Evolutionary conservation across 2,888 invertebrate species (phyloP).

Genomic region (Brenthis daphne): DNA sequence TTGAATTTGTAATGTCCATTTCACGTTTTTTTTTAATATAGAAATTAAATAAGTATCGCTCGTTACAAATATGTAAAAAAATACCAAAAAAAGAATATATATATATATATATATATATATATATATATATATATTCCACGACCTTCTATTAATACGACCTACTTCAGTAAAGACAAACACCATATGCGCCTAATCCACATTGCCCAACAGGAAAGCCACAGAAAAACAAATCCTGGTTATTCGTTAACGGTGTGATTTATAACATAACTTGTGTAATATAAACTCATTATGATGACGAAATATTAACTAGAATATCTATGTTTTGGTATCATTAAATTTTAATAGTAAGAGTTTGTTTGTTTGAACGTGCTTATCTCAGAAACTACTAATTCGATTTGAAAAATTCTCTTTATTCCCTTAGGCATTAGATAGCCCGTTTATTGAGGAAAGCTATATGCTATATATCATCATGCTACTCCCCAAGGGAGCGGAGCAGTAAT

Average conservation of each 20-base stretch:
- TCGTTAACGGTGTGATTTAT: constrained; percentile 43
- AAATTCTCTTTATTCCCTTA: not conserved
- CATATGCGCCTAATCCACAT: constrained; percentile 34
- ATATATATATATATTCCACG: no score
- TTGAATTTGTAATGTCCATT: no score
- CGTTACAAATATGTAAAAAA: no score
- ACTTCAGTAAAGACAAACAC: constrained; percentile 34
- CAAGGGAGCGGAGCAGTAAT: no score
- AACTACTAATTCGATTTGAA: not conserved
- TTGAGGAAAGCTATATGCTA: no score
- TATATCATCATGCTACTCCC: no score
- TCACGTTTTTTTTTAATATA: no score
- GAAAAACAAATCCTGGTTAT: constrained; percentile 49
- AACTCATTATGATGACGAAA: constrained; percentile 33
- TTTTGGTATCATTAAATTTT: constrained; percentile 4
- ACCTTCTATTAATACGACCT: constrained; percentile 23
- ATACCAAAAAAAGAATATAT: not conserved
- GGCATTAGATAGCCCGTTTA: not conserved
- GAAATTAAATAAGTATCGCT: no score
- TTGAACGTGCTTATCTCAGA: no score
- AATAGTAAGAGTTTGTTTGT: not conserved
- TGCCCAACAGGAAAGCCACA: constrained; percentile 37
- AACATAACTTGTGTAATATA: constrained; percentile 25
- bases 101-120: no score
- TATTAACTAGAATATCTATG: constrained; percentile 17